Evolutionary conservation across 2,888 invertebrate species (phyloP), one percentile per base, ranked within the genome.

Genomic region (Sialis lutaria): DNA sequence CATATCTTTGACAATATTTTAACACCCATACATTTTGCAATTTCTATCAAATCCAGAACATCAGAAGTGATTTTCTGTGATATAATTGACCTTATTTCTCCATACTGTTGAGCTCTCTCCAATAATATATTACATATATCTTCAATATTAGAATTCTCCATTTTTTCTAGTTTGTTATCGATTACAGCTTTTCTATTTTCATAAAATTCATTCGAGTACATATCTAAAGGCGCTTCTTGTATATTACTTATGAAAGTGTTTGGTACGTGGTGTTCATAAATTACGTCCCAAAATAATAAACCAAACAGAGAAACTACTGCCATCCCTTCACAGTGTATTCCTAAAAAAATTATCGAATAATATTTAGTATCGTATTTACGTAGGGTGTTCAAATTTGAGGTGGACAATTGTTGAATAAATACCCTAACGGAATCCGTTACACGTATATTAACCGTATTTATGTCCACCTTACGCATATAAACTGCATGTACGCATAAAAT

Each of bases 251-350:
- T 66, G 62, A 84, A 89, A 1, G 69, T 66, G 1, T 67, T 64
- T 44, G 69, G 67, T 9, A 78, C 64, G 51, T 70, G 67, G 8
- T 61, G 53, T 48, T 64, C 59, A 55, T 77, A 83, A 42, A 91
- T 74, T 3, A 86, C 75, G 53, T 88, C 82, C 87, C 88, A 90
- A 62, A 89, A 85, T 6, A 84, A 63, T 0, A 82, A 63, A 35
- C 68, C 69, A 61, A 81, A 81, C 48, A 86, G 60, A 1, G 74
- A 72, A 4, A 67, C 67, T 6, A 82, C 67, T 10, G 80, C 69
- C 1, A 72, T 64, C 2, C 83, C 81, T 61, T 87, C 86, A 57
- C 78, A 81, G 60, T 86, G 86, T n/a, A 75, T 64, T 8, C 79
- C 79, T 77, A 59, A 22, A 22, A 2, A 22, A 22, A 22, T 22